Evolutionary conservation across 2,888 invertebrate species (phyloP), one percentile per base, ranked within the genome.

Genomic region (Tupiocoris notatus): DNA sequence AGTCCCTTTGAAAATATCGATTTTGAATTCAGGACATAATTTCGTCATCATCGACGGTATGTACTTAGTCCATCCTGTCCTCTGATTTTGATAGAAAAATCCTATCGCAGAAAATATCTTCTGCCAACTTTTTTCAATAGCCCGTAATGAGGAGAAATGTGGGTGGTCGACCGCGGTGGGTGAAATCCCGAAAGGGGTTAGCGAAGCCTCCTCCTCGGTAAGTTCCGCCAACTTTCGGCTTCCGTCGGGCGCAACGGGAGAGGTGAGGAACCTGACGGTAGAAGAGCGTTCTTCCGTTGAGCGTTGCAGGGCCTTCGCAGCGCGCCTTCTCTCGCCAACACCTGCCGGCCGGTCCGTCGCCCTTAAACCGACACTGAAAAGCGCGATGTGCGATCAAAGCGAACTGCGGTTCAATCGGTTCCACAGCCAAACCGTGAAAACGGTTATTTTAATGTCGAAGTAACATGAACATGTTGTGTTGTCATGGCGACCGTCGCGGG

Each of bases 401-500:
- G 39, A 39, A 39, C 39, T 12, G 39, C 39, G 39, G 39, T 39
- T 12, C 39, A 12, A 7, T 39, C 39, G 39, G 39, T 39, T 12
- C 6, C 3, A 7, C 12, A 12, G 39, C 39, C 6, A 12, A 3
- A 39, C 39, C 39, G 39, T 39, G 39, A 12, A 39, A 39, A 39
- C 39, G 39, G 39, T 39, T 12, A 12, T 39, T 39, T 12, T 12
- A 3, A 39, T 39, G 39, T 39, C 39, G 39, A 39, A 73, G 73
- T 73, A 73, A 73, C 21, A 73, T 61, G 58, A 21, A 23, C 75
- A 75, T 75, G 65, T 64, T 57, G 58, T 66, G 65, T 68, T 56
- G 39, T 39, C 39, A 92, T 91, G 91, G 92, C 91, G 83, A 91
- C 91, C 81, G 91, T 92, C 83, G 91, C 92, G 82, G 92, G 92